Base-by-base conservation (phyloP, 2,888 invertebrate species). In the Pandemis cinnamomeana region DNA sequence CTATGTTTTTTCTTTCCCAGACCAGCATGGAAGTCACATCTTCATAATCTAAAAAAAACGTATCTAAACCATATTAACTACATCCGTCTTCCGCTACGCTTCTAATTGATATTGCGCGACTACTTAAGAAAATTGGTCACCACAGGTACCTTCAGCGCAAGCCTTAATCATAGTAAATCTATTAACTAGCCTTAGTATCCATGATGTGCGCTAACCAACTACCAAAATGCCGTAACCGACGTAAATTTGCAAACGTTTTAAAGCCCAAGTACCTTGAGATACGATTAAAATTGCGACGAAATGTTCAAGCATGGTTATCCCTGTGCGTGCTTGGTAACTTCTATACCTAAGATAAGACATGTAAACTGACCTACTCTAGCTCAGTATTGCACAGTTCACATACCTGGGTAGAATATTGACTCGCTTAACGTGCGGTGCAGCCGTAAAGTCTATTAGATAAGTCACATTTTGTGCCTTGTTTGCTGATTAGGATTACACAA, bases 301-400 rank as follows among this genome's bases (percentile, higher is more conserved):
- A 51, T 58, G 60, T 63, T 68, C 20, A 61, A 74, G 61, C 46
- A 36, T 15, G 60, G 58, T 62, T 61, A 60, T 46, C 20, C 20
- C 42, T 44, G 63, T 66, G 60, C 73, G 74, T 74, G 74, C 67
- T n/a, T 67, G 53, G 10, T 41, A 55, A 74, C 79, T 80, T 81
- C 82, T 83, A 85, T 82, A 78, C 85, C 85, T 44, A 44, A 83
- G 85, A 85, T 85, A 84, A 85, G 82, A 75, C 78, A 77, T 77
- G 78, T 75, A 73, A 68, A 79, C 75, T 79, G 79, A 78, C 76
- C 74, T 74, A 74, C 74, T 74, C 70, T 61, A 46, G 53, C 74
- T 48, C 44, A 68, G 64, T 73, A 74, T 70, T 74, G 70, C 73
- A 62, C 69, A 71, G 70, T 71, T 66, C 74, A 71, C 71, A 71